These are phyloP conservation scores for Drosophila ananassae DNA, from an alignment of 1,140 invertebrate species.

Conservation along the genomic window DNA sequence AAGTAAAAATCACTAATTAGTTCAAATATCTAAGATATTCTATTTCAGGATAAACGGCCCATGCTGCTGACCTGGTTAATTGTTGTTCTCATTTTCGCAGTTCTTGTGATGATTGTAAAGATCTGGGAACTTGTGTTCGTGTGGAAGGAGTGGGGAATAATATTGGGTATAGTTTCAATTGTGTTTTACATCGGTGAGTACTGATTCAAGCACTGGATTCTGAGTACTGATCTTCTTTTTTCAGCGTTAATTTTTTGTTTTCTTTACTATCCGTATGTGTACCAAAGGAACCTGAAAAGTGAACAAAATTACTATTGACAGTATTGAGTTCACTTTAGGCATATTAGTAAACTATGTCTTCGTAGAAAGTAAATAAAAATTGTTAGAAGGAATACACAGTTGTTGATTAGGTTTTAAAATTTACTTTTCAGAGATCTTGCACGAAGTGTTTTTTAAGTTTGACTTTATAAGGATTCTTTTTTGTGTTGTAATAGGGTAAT, in stretches of 20 bases:
- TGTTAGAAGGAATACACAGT: not conserved
- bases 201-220: not conserved
- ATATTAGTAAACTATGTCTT: not conserved
- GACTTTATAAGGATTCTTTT: no score
- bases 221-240: not conserved
- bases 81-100: not conserved
- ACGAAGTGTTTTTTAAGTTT: no score
- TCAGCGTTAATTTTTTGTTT: conserved; percentile 11
- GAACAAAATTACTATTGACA: not conserved
- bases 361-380: not conserved
- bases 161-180: not conserved
- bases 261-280: conserved; percentile 7
- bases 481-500: no score
- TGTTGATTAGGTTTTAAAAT: no score
- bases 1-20: not conserved
- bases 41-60: not conserved
- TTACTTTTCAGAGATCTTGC: no score
- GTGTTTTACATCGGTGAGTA: not conserved
- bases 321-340: not conserved
- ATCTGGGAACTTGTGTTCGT: not conserved
- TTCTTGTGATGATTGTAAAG: not conserved
- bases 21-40: not conserved
- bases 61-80: conserved; percentile 6
- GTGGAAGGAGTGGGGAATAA: not conserved
- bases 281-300: not conserved